A percentile compares a stretch with the other conserved stretches of the same genome.
Conservation (phyloP, 2,797 vertebrate species). For the Anguilla anguilla region DNA sequence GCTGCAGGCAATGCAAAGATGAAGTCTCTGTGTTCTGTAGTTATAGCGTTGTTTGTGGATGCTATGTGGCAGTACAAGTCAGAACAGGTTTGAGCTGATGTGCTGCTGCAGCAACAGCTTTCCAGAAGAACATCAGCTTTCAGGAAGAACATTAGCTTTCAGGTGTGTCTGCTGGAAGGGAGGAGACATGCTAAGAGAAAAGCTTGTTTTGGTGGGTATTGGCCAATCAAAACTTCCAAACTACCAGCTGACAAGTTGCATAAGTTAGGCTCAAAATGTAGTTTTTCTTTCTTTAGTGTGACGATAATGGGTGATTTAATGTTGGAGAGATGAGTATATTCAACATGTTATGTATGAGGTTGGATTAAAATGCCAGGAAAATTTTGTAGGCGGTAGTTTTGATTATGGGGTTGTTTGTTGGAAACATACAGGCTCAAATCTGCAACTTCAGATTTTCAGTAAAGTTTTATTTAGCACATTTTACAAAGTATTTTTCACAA, state of each 20-base stretch:
- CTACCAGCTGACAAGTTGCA: background rate
- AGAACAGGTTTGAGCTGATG: constrained; percentile 4
- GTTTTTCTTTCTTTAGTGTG: background rate
- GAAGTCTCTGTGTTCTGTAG: background rate
- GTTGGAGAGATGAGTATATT: background rate
- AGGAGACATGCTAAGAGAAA: background rate
- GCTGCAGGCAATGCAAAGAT: background rate
- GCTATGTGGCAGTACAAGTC: constrained; percentile 3
- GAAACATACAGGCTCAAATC: background rate
- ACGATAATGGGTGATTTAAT: background rate
- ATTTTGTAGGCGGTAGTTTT: background rate
- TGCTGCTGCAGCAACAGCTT: background rate
- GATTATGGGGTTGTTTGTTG: background rate
- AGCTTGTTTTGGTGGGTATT: background rate
- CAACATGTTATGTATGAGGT: background rate
- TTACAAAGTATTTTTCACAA: no score
- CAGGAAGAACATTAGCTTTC: background rate
- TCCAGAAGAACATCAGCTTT: background rate
- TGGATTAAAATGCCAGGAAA: background rate
- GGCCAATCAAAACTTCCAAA: background rate
- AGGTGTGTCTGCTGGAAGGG: background rate
- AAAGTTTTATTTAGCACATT: no score
- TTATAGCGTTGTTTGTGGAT: constrained; percentile 6
- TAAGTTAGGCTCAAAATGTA: background rate
- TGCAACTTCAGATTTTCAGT: no score